phyloP scores from a whole-genome alignment of 2,797 vertebrate species.

The Pseudotriccus pelzelni region DNA sequence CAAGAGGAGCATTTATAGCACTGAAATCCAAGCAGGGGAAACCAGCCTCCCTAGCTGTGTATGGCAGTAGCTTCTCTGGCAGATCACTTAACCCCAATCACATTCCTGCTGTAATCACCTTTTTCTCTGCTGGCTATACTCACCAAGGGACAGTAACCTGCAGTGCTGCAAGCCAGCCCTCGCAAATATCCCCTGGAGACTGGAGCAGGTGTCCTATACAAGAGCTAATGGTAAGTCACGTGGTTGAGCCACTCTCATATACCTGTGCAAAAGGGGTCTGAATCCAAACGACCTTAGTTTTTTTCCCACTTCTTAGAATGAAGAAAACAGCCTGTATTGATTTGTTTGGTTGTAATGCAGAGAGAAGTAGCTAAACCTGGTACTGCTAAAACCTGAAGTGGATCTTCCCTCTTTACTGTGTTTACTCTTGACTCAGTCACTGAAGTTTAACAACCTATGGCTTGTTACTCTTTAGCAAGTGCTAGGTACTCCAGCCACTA shows the following conservation, averaged over 20 bases:
- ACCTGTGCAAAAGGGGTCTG: neutral
- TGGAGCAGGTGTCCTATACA: neutral
- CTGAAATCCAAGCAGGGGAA: neutral
- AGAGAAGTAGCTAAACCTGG: neutral
- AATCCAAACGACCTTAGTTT: neutral
- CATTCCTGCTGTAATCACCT: neutral
- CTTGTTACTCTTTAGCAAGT: neutral
- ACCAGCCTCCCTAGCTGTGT: neutral
- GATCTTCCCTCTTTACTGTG: neutral
- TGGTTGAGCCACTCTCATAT: neutral
- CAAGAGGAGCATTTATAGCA: neutral
- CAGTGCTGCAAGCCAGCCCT: neutral
- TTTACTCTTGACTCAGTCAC: neutral
- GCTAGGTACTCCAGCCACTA: neutral
- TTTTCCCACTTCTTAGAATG: neutral
- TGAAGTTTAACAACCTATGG: neutral
- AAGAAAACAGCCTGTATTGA: neutral
- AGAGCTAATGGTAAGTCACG: neutral
- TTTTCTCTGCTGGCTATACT: neutral
- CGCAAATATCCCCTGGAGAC: neutral
- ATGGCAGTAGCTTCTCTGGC: neutral
- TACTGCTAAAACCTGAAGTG: neutral
- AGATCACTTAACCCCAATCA: neutral
- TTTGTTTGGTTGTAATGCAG: neutral
- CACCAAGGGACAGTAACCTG: neutral